phyloP scores from a whole-genome alignment of 2,797 vertebrate genomes.

The Zonotrichia albicollis region DNA sequence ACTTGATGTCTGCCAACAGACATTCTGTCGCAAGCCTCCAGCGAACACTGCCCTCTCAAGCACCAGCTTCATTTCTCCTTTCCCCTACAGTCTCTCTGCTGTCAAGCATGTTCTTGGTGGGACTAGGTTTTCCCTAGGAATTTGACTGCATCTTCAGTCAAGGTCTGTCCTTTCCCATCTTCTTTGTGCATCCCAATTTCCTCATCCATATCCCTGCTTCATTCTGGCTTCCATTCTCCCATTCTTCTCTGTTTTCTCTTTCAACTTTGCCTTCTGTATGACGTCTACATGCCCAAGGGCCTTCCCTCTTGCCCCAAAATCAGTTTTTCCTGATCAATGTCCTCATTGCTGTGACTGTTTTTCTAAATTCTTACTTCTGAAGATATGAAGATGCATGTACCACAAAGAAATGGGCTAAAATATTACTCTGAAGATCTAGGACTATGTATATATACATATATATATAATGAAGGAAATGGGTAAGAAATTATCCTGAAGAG shows the following conservation, averaged over 20 bases:
- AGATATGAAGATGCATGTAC: background rate
- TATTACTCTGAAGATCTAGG: background rate
- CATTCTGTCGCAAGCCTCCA: fast-evolving
- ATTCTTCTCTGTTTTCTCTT: background rate
- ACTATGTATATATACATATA: no score
- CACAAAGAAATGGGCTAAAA: background rate
- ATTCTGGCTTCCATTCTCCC: background rate
- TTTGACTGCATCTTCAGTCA: background rate
- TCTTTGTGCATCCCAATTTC: background rate
- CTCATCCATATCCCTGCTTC: background rate
- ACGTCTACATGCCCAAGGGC: fast-evolving
- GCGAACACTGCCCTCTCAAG: fast-evolving
- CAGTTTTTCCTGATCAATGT: background rate
- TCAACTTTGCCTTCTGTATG: background rate
- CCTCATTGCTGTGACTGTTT: background rate
- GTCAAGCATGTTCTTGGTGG: background rate
- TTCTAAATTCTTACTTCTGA: background rate
- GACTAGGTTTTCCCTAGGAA: background rate
- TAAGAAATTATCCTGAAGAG: background rate
- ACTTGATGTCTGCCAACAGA: background rate
- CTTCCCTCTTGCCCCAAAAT: background rate
- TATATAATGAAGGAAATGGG: background rate
- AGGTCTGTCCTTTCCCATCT: background rate
- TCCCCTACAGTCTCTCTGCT: background rate
- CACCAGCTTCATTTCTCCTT: background rate